Conservation (phyloP, 1,140 invertebrate species). For the Sesamia nonagrioides region DNA sequence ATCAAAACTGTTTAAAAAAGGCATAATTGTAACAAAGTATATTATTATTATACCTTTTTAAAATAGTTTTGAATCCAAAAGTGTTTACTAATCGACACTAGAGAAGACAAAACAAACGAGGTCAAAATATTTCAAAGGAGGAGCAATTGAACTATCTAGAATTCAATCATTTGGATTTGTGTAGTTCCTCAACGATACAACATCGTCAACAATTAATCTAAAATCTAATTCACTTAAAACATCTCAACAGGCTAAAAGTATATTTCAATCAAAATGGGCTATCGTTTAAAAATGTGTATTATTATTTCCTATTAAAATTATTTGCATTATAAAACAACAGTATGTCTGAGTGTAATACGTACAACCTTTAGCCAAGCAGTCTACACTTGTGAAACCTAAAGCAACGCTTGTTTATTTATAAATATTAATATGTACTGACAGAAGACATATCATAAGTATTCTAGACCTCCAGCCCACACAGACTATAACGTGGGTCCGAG, state of each 20-base stretch:
- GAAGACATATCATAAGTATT: background rate
- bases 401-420: background rate
- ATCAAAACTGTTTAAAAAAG: background rate
- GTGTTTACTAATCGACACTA: background rate
- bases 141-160: slow-evolving; percentile 4
- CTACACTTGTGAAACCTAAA: slow-evolving; percentile 9
- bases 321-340: slow-evolving; percentile 33
- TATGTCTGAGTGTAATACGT: slow-evolving; percentile 10
- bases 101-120: background rate
- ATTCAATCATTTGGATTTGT: slow-evolving; percentile 10
- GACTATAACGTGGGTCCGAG: too few relatives aligned
- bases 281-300: slow-evolving; percentile 5
- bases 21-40: too few relatives aligned
- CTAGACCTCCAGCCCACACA: too few relatives aligned
- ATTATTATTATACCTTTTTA: too few relatives aligned
- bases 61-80: background rate
- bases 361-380: slow-evolving; percentile 1
- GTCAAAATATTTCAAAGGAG: background rate
- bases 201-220: slow-evolving; percentile 12
- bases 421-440: slow-evolving; percentile 11
- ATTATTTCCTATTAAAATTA: slow-evolving; percentile 24
- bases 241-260: background rate
- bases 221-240: background rate
- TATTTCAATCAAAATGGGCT: slow-evolving; percentile 7
- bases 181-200: background rate